Evolutionary conservation across 1,140 invertebrate genomes (phyloP).

Genomic region (Drosophila nasuta): DNA sequence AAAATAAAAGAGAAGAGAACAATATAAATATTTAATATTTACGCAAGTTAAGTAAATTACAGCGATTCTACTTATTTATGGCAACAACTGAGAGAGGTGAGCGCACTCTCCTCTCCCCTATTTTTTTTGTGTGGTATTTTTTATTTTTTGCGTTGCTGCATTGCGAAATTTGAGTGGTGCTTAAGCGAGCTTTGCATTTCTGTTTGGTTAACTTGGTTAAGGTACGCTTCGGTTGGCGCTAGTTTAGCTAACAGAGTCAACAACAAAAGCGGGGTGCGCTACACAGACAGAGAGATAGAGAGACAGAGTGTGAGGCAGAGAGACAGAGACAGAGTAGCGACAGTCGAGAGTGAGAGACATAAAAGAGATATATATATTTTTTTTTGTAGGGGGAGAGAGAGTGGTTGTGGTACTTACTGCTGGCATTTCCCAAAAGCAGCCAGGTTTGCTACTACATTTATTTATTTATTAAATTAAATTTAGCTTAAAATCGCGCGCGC

Average conservation of each 20-base stretch:
- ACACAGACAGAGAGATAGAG: conserved; percentile 1
- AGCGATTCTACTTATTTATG: conserved; percentile 47
- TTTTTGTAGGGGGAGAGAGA: not conserved
- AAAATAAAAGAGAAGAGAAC: conserved; percentile 83
- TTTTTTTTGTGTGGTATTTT: conserved; percentile 2
- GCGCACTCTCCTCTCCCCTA: conserved; percentile 4
- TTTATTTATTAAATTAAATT: conserved; percentile 11
- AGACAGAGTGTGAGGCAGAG: not conserved
- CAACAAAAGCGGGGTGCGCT: conserved; percentile 27
- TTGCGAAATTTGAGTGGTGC: conserved; percentile 44
- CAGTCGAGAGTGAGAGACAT: conserved; percentile 2
- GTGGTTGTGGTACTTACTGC: conserved; percentile 12
- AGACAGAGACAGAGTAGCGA: not conserved
- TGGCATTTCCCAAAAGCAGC: conserved; percentile 10
- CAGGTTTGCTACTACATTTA: conserved; percentile 12
- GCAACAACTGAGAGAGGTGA: conserved; percentile 14
- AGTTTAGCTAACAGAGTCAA: conserved; percentile 40
- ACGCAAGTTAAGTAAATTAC: conserved; percentile 82
- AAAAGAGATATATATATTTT: not conserved
- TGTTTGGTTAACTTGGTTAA: conserved; percentile 39
- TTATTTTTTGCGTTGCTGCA: conserved; percentile 8
- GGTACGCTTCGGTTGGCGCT: conserved; percentile 20
- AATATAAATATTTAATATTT: conserved; percentile 83
- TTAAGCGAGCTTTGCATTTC: conserved; percentile 58
- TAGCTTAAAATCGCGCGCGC: not conserved